These are phyloP conservation scores for Euwallacea fornicatus DNA, from an alignment of 1,140 invertebrate genomes.

Conservation along the genomic window DNA sequence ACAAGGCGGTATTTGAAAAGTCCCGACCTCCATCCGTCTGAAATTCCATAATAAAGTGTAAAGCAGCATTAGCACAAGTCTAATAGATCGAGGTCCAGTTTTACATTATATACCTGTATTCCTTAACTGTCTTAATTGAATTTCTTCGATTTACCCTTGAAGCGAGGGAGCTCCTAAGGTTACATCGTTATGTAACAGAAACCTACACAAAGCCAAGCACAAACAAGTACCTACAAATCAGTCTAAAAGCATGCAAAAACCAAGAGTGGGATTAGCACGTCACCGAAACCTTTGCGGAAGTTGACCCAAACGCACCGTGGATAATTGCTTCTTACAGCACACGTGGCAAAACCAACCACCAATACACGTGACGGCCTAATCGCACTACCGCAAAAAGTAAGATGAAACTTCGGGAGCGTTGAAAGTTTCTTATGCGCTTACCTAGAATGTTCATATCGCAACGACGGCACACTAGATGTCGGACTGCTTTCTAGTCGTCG, in stretches of 20 bases:
- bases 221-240: not conserved
- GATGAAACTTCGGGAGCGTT: not conserved
- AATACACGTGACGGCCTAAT: slow-evolving; percentile 1
- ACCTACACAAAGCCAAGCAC: too few relatives aligned
- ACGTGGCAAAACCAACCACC: not conserved
- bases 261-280: not conserved
- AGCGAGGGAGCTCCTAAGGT: too few relatives aligned
- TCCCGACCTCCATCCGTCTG: too few relatives aligned
- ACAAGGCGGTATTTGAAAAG: too few relatives aligned
- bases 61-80: too few relatives aligned
- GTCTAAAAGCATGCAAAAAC: slow-evolving; percentile 1
- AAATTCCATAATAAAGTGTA: too few relatives aligned
- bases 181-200: too few relatives aligned
- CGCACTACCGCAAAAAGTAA: not conserved
- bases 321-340: not conserved
- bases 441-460: slow-evolving; percentile 54
- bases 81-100: too few relatives aligned
- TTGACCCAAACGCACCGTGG: too few relatives aligned
- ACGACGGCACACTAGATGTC: slow-evolving; percentile 51
- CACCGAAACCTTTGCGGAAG: not conserved
- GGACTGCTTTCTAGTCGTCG: slow-evolving; percentile 46
- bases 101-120: too few relatives aligned
- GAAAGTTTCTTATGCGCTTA: slow-evolving; percentile 45
- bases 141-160: too few relatives aligned
- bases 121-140: too few relatives aligned